These are phyloP conservation scores for Sebastes kiyomatsui DNA, from an alignment of 2,797 vertebrate genomes.

Conservation along the genomic window DNA sequence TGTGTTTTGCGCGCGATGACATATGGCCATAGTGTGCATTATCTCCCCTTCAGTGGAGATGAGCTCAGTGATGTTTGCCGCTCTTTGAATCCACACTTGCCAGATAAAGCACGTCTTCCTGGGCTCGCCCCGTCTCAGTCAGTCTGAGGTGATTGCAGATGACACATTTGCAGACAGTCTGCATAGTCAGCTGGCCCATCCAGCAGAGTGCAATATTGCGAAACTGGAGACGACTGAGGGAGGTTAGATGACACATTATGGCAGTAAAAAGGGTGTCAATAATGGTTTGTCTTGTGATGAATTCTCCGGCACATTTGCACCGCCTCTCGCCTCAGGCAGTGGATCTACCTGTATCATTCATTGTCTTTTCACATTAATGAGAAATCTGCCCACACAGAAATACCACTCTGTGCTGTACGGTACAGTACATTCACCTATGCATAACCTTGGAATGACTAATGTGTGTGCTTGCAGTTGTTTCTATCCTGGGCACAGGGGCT, in stretches of 20 bases:
- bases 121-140: slow-evolving; percentile 12
- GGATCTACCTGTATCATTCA: slow-evolving; percentile 22
- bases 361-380: slow-evolving; percentile 47
- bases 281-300: slow-evolving; percentile 60
- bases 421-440: slow-evolving; percentile 23
- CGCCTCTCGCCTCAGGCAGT: slow-evolving; percentile 3
- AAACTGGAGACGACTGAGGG: slow-evolving; percentile 47
- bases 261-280: slow-evolving; percentile 62
- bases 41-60: neutral
- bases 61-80: neutral
- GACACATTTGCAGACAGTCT: slow-evolving; percentile 59
- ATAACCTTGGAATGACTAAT: slow-evolving; percentile 44
- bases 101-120: slow-evolving; percentile 16
- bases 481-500: slow-evolving; percentile 13
- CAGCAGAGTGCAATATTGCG: slow-evolving; percentile 50
- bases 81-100: slow-evolving; percentile 8
- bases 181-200: slow-evolving; percentile 63
- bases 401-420: neutral
- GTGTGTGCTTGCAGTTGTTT: slow-evolving; percentile 10
- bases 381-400: slow-evolving; percentile 31
- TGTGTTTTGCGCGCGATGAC: neutral
- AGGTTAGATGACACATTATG: slow-evolving; percentile 58
- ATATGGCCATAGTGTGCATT: neutral
- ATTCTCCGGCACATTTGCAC: slow-evolving; percentile 46
- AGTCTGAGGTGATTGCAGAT: slow-evolving; percentile 58